A percentile compares a stretch with the other conserved stretches of the same genome.
Conservation (phyloP, 2,797 vertebrate genomes). For the Melanogrammus aeglefinus region DNA sequence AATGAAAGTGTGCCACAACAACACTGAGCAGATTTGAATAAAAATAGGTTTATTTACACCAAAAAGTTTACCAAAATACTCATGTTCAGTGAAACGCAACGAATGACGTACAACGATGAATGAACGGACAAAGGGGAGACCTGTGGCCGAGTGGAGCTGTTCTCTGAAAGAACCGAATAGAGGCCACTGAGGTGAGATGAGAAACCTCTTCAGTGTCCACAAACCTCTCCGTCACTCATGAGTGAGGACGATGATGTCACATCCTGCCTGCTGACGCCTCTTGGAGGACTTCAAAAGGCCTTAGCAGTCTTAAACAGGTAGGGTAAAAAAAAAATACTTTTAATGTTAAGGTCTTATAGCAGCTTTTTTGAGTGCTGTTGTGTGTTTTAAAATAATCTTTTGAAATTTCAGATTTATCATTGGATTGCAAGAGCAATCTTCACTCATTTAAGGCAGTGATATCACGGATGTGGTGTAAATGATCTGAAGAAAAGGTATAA, state of each 20-base stretch:
- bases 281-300: constrained; percentile 9
- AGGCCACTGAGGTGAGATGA: constrained; percentile 63
- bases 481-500: neutral
- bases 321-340: constrained; percentile 29
- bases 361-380: neutral
- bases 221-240: neutral
- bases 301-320: constrained; percentile 8
- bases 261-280: neutral
- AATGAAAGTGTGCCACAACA: too few species aligned
- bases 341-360: neutral
- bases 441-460: constrained; percentile 62
- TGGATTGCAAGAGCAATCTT: constrained; percentile 22
- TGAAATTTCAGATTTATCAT: neutral
- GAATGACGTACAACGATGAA: constrained; percentile 31
- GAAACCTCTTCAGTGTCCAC: constrained; percentile 33
- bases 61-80: constrained; percentile 66
- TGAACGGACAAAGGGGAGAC: constrained; percentile 14
- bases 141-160: constrained; percentile 32
- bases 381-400: neutral
- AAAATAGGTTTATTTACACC: constrained; percentile 75
- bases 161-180: constrained; percentile 42
- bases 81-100: constrained; percentile 43
- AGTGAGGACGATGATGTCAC: neutral
- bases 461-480: constrained; percentile 19
- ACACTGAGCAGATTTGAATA: constrained; percentile 31